A percentile compares a stretch with the other conserved stretches of the same genome.
phyloP scores from a whole-genome alignment of 2,888 invertebrate genomes.

The Seladonia tumulorum region DNA sequence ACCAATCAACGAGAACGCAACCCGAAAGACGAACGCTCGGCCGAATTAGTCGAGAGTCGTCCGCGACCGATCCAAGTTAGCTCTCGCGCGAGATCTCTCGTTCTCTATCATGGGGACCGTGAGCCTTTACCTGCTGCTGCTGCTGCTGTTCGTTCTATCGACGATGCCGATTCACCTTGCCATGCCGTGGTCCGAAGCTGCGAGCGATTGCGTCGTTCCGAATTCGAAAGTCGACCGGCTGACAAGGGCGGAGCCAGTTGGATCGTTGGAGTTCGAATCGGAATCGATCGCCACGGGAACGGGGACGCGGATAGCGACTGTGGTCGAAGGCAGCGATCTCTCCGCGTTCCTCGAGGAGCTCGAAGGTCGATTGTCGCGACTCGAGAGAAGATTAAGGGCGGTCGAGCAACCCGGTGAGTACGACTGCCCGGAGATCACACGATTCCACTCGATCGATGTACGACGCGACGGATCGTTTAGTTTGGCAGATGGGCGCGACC shows the following conservation, averaged over 20 bases:
- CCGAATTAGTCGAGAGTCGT: neutral
- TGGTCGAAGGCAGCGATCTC: neutral
- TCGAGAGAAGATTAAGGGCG: conserved; percentile 88
- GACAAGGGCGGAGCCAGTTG: neutral
- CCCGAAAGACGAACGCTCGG: neutral
- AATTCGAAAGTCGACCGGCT: conserved; percentile 18
- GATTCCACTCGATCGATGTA: neutral
- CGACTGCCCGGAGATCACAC: neutral
- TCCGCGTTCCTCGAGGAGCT: conserved; percentile 71
- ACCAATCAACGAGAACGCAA: no score
- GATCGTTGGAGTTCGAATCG: neutral
- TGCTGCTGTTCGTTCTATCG: conserved; percentile 22
- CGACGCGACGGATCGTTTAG: conserved; percentile 82
- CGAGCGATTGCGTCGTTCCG: conserved; percentile 25
- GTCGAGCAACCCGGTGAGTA: conserved; percentile 89
- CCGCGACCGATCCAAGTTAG: conserved; percentile 3
- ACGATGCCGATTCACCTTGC: neutral
- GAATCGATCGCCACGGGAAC: neutral
- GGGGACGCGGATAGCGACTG: neutral
- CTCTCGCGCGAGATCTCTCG: neutral
- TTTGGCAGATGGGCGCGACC: conserved; percentile 87
- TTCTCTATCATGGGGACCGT: conserved; percentile 3
- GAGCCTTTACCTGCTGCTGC: neutral
- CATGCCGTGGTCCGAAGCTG: conserved; percentile 8
- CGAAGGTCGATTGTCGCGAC: conserved; percentile 78